Conservation (phyloP, 2,797 vertebrate species). For the Lepus townsendii region DNA sequence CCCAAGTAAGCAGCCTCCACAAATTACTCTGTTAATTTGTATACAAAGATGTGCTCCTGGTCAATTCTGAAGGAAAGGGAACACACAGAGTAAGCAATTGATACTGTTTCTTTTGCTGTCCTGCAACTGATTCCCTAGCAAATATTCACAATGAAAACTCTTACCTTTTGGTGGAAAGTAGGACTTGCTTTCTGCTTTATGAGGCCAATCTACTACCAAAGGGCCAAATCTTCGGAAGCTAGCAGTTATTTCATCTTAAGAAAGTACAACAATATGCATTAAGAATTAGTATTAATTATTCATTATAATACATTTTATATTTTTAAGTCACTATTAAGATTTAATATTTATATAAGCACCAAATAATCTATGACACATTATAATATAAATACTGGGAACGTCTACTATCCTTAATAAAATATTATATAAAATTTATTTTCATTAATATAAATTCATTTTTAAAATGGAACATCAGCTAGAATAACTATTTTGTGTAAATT, state of each 20-base stretch:
- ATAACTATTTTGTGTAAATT: slow-evolving; percentile 31
- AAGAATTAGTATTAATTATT: slow-evolving; percentile 58
- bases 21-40: background rate
- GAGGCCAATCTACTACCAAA: slow-evolving; percentile 99
- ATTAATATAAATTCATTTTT: slow-evolving; percentile 58
- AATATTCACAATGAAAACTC: slow-evolving; percentile 36
- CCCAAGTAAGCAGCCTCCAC: background rate
- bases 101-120: slow-evolving; percentile 14
- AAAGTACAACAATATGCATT: slow-evolving; percentile 70
- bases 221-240: slow-evolving; percentile 98
- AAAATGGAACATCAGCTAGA: background rate
- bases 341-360: background rate
- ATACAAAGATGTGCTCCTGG: background rate
- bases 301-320: background rate
- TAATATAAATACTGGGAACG: background rate
- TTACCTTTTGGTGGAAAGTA: slow-evolving; percentile 99
- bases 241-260: slow-evolving; percentile 97
- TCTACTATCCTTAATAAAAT: background rate
- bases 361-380: slow-evolving; percentile 41
- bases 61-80: slow-evolving; percentile 29
- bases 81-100: background rate
- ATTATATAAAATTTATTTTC: slow-evolving; percentile 30
- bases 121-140: slow-evolving; percentile 48
- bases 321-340: slow-evolving; percentile 49
- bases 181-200: slow-evolving; percentile 99